Percentiles rank a stretch among this genome's conserved stretches.
Conservation (phyloP, 2,113 vertebrate genomes). For the Phocoena phocoena region DNA sequence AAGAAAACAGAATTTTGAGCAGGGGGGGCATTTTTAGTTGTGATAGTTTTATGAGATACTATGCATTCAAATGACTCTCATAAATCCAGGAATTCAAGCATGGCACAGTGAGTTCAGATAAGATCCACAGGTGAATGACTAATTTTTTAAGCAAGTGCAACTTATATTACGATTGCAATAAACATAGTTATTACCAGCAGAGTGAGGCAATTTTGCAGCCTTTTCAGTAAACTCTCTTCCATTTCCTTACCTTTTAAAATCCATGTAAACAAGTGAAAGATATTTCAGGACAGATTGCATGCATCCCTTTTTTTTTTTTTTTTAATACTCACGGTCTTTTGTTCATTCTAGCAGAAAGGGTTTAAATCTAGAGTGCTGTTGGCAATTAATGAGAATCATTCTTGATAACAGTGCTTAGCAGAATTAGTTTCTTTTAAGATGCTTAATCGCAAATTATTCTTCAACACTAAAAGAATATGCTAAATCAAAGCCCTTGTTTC, state of each 20-base stretch:
- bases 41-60: constrained; percentile 42
- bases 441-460: constrained; percentile 63
- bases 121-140: constrained; percentile 43
- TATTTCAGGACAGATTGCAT: constrained; percentile 22
- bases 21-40: constrained; percentile 18
- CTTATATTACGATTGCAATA: constrained; percentile 12
- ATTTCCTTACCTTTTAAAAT: constrained; percentile 50
- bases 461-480: constrained; percentile 41
- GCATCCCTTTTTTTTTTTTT: background rate
- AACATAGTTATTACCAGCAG: background rate
- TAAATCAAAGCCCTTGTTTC: constrained; percentile 38
- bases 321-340: background rate
- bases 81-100: background rate
- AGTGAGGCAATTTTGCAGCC: background rate
- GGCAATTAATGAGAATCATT: constrained; percentile 58
- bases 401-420: constrained; percentile 34
- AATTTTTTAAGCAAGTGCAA: constrained; percentile 51
- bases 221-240: constrained; percentile 40
- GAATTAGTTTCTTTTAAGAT: constrained; percentile 63
- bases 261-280: constrained; percentile 56
- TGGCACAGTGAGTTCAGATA: constrained; percentile 34
- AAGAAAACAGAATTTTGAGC: constrained; percentile 51
- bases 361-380: constrained; percentile 33
- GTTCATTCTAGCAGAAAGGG: constrained; percentile 46
- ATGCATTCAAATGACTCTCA: constrained; percentile 42